Base-by-base conservation (phyloP, 2,797 vertebrate species). In the Rhabdophis nuchalis region DNA sequence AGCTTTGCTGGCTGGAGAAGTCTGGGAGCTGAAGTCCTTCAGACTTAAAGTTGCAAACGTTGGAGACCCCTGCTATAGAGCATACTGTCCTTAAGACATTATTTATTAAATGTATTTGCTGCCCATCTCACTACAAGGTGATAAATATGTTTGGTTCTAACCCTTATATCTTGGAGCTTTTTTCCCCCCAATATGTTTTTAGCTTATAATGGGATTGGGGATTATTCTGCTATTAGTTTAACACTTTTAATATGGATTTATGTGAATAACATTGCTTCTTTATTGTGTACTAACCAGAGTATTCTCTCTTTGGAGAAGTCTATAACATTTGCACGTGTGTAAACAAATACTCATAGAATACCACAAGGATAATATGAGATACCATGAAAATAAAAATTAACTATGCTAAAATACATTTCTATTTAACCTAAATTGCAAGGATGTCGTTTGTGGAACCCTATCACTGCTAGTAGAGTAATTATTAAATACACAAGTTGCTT, bases 401-500 rank as follows among this genome's bases (percentile, higher is more conserved):
- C 12, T 18, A 25, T 29, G 41, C 16, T 18, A 16, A 27, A 58
- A 58, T 46, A 41, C 5, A 4, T 23, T 8, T 56, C 29, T n/a
- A 11, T 88, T 88, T 87, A 58, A 32, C 5, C 61, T n/a, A 92
- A 92, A 93, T 27, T 87, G 20, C 12, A 23, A 86, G 25, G 64
- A 90, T 87, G 57, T 90, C 18, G 52, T 91, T 87, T 89, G 82
- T 57, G 94, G 88, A 87, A 89, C 0, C 0, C 57, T 7, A 82
- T 88, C 92, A 25, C 53, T 89, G 85, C 90, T 93, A 94, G 94
- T 94, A 94, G 94, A 82, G 32, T 41, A 95, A 95, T 93, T 91
- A 96, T 72, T 89, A 96, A 94, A 93, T 68, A 85, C 90, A 57
- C 27, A 93, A 96, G 91, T 97, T 77, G n/a, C 93, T 94, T 93